Conservation (phyloP, 2,888 invertebrate species). For the Tetramorium bicarinatum region DNA sequence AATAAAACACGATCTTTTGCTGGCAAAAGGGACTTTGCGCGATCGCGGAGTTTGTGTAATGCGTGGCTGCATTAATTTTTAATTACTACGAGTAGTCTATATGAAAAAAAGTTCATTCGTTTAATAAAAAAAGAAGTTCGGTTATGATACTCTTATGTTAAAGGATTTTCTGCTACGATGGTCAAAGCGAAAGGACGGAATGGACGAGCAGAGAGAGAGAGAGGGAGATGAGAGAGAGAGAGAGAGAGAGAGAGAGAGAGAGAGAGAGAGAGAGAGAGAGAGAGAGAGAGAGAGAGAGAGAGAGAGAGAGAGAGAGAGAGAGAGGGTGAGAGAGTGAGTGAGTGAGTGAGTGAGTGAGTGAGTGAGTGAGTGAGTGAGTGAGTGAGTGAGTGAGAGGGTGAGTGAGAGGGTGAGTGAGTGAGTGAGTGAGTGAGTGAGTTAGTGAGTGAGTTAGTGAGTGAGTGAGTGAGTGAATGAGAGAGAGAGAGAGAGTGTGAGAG, state of each 20-base stretch:
- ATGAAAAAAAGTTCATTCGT: constrained; percentile 18
- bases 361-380: no score
- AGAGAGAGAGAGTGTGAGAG: neutral
- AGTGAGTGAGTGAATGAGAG: no score
- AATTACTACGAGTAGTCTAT: constrained; percentile 17
- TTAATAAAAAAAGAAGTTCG: constrained; percentile 35
- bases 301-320: no score
- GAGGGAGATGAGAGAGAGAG: neutral
- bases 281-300: no score
- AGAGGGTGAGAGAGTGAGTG: no score
- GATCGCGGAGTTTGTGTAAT: neutral
- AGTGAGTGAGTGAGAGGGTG: no score
- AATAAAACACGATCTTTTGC: constrained; percentile 15
- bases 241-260: no score
- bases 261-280: no score
- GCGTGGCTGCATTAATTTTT: constrained; percentile 37
- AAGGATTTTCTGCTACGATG: constrained; percentile 24
- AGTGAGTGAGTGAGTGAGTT: no score
- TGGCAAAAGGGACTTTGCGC: neutral
- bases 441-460: no score
- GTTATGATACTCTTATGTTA: neutral
- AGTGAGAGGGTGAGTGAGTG: no score
- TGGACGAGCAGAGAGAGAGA: neutral
- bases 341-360: no score
- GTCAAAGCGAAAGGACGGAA: neutral